Conservation (phyloP, 2,113 vertebrate genomes). For the Nansenia antarctica region DNA sequence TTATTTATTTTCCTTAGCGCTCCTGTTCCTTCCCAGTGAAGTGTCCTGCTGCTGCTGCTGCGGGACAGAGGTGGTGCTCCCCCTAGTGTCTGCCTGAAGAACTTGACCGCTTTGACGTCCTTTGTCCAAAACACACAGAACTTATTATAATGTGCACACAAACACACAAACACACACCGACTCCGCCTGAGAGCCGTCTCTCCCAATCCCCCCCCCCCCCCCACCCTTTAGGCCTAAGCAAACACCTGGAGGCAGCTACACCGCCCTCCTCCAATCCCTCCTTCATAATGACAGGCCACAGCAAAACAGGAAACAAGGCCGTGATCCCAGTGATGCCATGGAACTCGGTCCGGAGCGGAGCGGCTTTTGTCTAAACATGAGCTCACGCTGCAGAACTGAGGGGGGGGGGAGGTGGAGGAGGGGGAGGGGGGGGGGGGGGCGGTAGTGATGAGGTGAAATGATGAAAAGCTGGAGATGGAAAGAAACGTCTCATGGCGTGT, state of each 20-base stretch:
- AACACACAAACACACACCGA: slow-evolving; percentile 11
- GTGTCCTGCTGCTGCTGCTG: neutral
- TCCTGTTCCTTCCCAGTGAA: slow-evolving; percentile 12
- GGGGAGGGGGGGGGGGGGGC: neutral
- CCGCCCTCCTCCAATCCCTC: slow-evolving; percentile 35
- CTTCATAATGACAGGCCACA: slow-evolving; percentile 67
- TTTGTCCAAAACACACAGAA: too few relatives aligned
- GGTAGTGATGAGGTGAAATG: too few relatives aligned
- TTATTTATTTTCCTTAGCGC: slow-evolving; percentile 31
- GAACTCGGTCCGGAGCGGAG: slow-evolving; percentile 57
- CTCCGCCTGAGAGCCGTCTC: neutral
- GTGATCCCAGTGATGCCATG: slow-evolving; percentile 62
- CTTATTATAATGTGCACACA: slow-evolving; percentile 18
- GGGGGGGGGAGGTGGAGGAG: slow-evolving; percentile 14
- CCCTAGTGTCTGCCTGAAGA: slow-evolving; percentile 31
- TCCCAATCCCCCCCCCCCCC: neutral
- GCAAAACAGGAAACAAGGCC: slow-evolving; percentile 66
- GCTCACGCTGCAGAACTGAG: slow-evolving; percentile 39
- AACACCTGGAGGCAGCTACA: slow-evolving; percentile 46
- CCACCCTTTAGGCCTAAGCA: slow-evolving; percentile 34
- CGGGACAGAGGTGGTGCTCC: slow-evolving; percentile 32
- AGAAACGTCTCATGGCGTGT: too few relatives aligned
- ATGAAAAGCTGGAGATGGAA: too few relatives aligned
- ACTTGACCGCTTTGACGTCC: neutral
- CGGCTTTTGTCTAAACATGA: slow-evolving; percentile 71